Base-by-base conservation (phyloP, 2,113 vertebrate species). In the Gyps fulvus region DNA sequence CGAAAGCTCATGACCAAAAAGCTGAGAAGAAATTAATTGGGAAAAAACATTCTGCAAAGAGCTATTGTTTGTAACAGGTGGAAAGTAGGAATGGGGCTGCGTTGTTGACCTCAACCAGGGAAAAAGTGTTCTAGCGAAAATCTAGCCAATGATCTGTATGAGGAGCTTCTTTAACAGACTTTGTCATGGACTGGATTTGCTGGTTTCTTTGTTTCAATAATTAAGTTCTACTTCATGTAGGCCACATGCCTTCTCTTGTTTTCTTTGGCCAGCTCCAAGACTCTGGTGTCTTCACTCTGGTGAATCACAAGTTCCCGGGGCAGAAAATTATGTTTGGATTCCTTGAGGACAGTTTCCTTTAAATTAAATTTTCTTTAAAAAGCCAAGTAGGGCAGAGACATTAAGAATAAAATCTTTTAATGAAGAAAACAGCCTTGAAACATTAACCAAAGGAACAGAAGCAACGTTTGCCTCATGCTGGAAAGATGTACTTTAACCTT, bases 281-380 rank as follows among this genome's bases (percentile, higher is more conserved):
- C 66, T 82, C 81, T 4, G 1, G 27, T 91, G 87, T 80, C 95
- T 96, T 94, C 78, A 86, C 40, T 32, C 31, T 54, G 54, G 58
- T 94, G 93, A 95, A 95, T 94, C 95, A 96, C 42, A 85, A 69
- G 71, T 55, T 96, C 93, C 73, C 0, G 2, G 2, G 87, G 62
- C 95, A 95, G 70, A 94, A 88, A 91, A 85, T 91, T 73, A 83
- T n/a, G 23, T 90, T 77, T 95, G 61, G 74, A 91, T 87, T 89
- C 77, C 91, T 97, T 94, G 57, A 97, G 83, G 94, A 95, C 49
- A 79, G 77, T 72, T 94, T 94, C 32, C 69, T 91, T 95, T 87
- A 95, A 87, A 96, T 95, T 95, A 95, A 63, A 69, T 95, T 93
- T 94, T 93, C 77, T 92, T 95, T 92, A 18, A 82, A 93, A 97